phyloP scores from a whole-genome alignment of 2,113 vertebrate genomes.

The Pleuronectes platessa region DNA sequence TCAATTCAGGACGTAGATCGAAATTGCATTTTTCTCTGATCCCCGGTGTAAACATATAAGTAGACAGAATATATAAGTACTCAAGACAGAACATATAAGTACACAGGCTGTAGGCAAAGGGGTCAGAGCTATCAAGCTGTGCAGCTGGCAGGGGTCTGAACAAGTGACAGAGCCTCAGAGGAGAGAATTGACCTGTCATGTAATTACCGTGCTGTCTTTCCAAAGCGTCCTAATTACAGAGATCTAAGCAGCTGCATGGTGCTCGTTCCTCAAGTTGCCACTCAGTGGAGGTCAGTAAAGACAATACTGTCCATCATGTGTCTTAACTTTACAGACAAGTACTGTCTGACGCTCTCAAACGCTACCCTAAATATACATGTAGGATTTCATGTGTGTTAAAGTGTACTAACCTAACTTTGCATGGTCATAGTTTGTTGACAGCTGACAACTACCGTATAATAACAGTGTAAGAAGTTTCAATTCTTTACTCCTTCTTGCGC shows the following conservation, averaged over 20 bases:
- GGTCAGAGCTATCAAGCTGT: constrained; percentile 12
- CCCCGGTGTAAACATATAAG: too few species aligned
- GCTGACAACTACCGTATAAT: too few species aligned
- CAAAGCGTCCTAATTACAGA: constrained; percentile 67
- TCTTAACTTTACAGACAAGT: neutral
- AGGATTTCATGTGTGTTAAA: neutral
- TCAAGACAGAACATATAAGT: too few species aligned
- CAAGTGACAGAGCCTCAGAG: constrained; percentile 48
- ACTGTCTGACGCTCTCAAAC: neutral
- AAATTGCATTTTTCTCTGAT: too few species aligned
- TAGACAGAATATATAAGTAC: too few species aligned
- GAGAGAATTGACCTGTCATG: constrained; percentile 61
- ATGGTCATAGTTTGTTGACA: too few species aligned
- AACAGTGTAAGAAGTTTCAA: too few species aligned
- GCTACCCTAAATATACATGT: neutral
- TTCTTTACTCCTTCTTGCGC: too few species aligned
- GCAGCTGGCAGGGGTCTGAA: constrained; percentile 62
- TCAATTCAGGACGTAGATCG: too few species aligned
- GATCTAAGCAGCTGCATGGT: constrained; percentile 66
- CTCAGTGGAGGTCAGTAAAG: constrained; percentile 32
- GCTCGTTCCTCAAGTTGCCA: constrained; percentile 34
- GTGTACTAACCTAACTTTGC: neutral
- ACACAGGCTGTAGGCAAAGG: neutral
- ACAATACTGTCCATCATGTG: neutral
- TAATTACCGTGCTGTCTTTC: constrained; percentile 73